phyloP scores from a whole-genome alignment of 2,888 invertebrate species.

The Lacanobia oleracea region DNA sequence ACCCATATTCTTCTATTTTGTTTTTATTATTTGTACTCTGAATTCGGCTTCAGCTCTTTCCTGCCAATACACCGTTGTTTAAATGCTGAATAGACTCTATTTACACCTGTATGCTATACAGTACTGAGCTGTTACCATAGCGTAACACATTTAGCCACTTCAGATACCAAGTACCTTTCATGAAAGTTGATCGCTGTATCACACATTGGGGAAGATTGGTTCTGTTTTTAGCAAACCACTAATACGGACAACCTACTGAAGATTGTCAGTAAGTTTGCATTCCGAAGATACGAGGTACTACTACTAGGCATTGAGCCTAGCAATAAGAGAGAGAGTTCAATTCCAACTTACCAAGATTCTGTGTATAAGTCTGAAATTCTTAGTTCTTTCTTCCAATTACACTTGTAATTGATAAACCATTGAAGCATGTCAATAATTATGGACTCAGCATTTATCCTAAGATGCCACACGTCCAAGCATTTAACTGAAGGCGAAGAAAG shows the following conservation, averaged over 20 bases:
- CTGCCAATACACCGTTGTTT: neutral
- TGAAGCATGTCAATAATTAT: conserved; percentile 40
- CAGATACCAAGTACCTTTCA: neutral
- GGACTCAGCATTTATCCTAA: conserved; percentile 23
- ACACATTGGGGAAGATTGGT: neutral
- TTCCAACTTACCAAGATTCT: conserved; percentile 4
- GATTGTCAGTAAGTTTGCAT: neutral
- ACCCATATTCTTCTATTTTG: no score
- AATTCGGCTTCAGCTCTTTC: neutral
- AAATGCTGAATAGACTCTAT: neutral
- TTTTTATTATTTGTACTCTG: neutral
- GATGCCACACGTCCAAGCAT: conserved; percentile 34
- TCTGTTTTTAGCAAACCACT: neutral
- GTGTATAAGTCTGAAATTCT: neutral
- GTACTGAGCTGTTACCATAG: neutral
- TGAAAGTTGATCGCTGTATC: neutral
- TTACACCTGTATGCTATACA: neutral
- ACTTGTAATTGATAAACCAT: conserved; percentile 19
- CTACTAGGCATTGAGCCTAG: neutral
- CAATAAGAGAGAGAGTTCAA: no score
- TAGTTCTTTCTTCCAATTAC: conserved; percentile 18
- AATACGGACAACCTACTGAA: neutral
- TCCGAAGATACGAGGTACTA: neutral
- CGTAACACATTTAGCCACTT: neutral
- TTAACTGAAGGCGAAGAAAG: conserved; percentile 41